Evolutionary conservation across 2,113 vertebrate genomes (phyloP).

Genomic region (Sterna hirundo): DNA sequence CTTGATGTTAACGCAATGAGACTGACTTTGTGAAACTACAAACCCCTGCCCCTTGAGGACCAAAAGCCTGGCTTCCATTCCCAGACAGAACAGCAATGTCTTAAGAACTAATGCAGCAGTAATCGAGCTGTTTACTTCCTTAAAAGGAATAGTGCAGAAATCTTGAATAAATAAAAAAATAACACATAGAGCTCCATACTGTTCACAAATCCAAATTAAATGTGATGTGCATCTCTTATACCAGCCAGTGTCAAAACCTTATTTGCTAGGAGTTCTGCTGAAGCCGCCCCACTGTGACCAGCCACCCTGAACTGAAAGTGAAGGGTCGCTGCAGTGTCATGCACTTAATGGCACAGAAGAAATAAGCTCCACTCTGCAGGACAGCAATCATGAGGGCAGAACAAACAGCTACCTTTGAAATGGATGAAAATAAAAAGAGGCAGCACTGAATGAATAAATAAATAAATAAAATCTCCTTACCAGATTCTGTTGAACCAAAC

Average conservation of each 20-base stretch:
- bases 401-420: not conserved
- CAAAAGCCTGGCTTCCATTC: not conserved
- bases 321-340: not conserved
- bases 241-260: not conserved
- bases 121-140: not conserved
- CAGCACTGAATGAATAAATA: not conserved
- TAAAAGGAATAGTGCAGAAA: not conserved
- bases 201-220: not conserved
- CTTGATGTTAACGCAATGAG: not conserved
- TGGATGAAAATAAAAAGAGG: not conserved
- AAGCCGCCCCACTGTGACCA: not conserved
- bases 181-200: not conserved
- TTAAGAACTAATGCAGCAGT: not conserved
- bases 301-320: not conserved
- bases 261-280: not conserved
- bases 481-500: constrained; percentile 85
- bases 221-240: not conserved
- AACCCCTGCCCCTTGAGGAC: not conserved
- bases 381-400: not conserved
- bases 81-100: not conserved
- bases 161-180: not conserved
- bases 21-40: not conserved
- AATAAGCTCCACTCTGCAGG: not conserved
- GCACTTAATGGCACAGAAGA: not conserved
- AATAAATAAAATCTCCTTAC: constrained; percentile 70